These are phyloP conservation scores for Sminthopsis crassicaudata DNA, from an alignment of 2,113 vertebrate genomes.

Conservation along the genomic window DNA sequence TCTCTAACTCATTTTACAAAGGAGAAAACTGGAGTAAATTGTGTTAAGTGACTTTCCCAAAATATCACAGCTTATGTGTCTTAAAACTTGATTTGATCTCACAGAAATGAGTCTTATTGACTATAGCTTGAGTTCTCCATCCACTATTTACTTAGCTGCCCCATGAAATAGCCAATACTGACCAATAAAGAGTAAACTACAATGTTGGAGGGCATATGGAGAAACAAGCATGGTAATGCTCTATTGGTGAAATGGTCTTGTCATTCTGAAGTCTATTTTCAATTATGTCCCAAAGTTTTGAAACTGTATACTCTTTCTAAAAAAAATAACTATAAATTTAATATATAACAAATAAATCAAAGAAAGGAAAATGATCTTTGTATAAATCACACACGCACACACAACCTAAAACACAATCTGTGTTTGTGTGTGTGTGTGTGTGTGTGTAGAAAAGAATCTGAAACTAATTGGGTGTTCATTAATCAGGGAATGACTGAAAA, in stretches of 20 bases:
- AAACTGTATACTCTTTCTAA: neutral
- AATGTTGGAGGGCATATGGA: neutral
- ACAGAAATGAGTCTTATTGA: no score
- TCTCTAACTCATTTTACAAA: no score
- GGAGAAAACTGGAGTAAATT: no score
- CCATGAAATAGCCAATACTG: neutral
- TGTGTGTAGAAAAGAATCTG: neutral
- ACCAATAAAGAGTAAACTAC: neutral
- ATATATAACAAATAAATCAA: neutral
- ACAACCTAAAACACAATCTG: no score
- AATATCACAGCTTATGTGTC: no score
- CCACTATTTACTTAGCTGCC: no score
- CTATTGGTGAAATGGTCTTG: neutral
- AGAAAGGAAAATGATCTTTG: neutral
- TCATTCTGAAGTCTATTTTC: neutral
- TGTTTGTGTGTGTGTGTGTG: no score
- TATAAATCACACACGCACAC: no score
- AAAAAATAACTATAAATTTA: neutral
- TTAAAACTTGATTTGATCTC: no score
- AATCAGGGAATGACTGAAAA: neutral
- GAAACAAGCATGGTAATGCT: neutral
- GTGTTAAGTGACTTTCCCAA: no score
- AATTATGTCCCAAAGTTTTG: neutral
- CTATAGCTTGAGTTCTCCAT: no score
- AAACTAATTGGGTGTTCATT: neutral